phyloP scores from a whole-genome alignment of 2,888 invertebrate species.

The Epicampocera succincta region DNA sequence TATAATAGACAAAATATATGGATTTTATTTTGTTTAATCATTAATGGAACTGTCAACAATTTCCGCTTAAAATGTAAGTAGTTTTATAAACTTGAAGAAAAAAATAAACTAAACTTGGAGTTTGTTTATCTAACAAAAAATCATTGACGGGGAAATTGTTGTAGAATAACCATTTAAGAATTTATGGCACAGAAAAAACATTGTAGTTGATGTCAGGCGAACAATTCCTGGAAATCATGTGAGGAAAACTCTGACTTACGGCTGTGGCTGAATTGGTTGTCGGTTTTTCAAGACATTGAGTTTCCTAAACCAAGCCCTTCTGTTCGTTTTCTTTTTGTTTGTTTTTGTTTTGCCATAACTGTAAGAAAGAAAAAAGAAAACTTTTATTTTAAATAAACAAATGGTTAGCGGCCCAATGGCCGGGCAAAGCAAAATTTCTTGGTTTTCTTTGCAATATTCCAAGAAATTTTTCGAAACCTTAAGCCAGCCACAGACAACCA shows the following conservation, averaged over 20 bases:
- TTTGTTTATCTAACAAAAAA: background rate
- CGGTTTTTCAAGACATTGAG: conserved; percentile 41
- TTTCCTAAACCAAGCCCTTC: conserved; percentile 60
- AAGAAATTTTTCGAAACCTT: conserved; percentile 50
- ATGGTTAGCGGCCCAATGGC: conserved; percentile 33
- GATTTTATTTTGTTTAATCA: conserved; percentile 27
- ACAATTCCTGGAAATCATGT: conserved; percentile 53
- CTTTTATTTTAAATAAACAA: conserved; percentile 17
- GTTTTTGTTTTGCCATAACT: conserved; percentile 42
- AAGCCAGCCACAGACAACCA: conserved; percentile 37
- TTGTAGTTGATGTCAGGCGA: conserved; percentile 31
- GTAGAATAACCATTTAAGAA: conserved; percentile 27
- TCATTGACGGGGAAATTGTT: conserved; percentile 45
- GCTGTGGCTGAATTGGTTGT: conserved; percentile 1
- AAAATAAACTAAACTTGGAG: background rate
- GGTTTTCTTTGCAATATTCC: conserved; percentile 42
- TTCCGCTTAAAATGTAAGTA: conserved; percentile 57
- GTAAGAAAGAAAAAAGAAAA: conserved; percentile 15
- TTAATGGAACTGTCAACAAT: conserved; percentile 51
- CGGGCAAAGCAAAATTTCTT: background rate
- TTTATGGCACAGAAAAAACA: conserved; percentile 36
- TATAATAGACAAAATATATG: background rate
- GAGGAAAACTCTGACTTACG: conserved; percentile 36
- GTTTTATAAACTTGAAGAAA: conserved; percentile 30
- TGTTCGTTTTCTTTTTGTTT: background rate